Evolutionary conservation across 1,140 invertebrate genomes (phyloP), one percentile per base, ranked within the genome.

Genomic region (Lepidurus couesii): DNA sequence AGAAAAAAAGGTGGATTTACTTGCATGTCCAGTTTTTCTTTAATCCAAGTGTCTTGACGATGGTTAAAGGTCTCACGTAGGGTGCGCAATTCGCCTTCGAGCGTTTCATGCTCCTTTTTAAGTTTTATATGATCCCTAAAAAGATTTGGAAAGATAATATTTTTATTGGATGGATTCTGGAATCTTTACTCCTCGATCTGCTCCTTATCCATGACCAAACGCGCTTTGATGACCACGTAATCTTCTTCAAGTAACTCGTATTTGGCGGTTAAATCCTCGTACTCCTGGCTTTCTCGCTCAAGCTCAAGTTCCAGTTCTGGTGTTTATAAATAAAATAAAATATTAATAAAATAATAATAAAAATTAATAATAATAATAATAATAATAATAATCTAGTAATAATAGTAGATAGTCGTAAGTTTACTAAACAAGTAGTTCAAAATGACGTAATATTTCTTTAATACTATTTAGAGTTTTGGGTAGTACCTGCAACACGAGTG

Each of bases 181-280:
- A 34, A 34, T 45, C 16, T 24, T 26, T 74, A 82, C 80, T 75
- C 85, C 81, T 90, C 88, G 44, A 92, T 81, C 53, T 88, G 88
- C 87, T 94, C 90, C 81, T 92, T 94, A 84, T 95, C 92, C 47
- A 89, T 90, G 7, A 92, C 91, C 1, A 93, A 85, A 84, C 92
- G 88, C 16, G 91, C 89, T 84, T 94, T 94, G 75, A 90, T 90
- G 0, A 92, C 88, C 0, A 93, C 91, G 81, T 92, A 92, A 82
- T 94, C 92, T 84, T 94, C 92, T 82, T 91, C 90, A n/a, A 96
- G 85, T 79, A 92, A 87, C 82, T 93, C 93, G 84, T 94, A 93
- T 84, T 92, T 93, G 4, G 87, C 86, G 42, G 91, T 93, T 8
- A 95, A 85, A 81, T 94, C 92, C 80, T 93, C 90, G 84, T 92